Base-by-base conservation (phyloP, 92 coral and sea anemone species). In the Ricordea florida region DNA sequence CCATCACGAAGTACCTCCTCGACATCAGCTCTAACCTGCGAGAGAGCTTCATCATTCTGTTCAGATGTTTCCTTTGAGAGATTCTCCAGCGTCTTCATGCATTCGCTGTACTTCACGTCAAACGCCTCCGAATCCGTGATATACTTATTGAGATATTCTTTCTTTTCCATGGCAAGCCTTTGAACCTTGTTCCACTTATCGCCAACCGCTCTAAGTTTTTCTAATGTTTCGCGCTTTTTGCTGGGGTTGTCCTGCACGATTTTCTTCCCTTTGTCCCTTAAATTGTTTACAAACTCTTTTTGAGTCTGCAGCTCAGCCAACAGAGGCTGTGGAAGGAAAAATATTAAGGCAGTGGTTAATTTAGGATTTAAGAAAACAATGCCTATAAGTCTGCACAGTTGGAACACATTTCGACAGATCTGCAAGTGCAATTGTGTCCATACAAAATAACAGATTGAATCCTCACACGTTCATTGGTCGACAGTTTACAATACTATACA, bases 151-250 rank as follows among this genome's bases (percentile, higher is more conserved):
- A 94, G 78, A 61, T 81, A 48, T 17, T 86, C 86, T 58, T 91
- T 85, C 60, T 86, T 82, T 43, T 94, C 94, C 25, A 72, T 78
- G 4, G 90, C 90, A 14, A 64, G 61, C 53, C 85, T 78, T 63
- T 72, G 87, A 10, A 82, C 94, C 32, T 78, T 79, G 34, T 82
- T 94, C 98, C 97, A 91, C 20, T 80, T 75, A 51, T 91, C 94
- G 13, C 89, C 91, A 7, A 88, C 80, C 1, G 72, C 60, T 72
- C 83, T 78, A 37, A 88, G 84, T 69, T 87, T 91, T 58, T 83
- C 89, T 38, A 83, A 49, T 5, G 82, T 74, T 60, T 76, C 93
- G 7, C 91, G 78, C 62, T 76, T 69, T 24, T 91, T 84, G 14
- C 79, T 75, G 25, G 91, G 91, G 58, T 63, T 80, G 31, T 77